These are phyloP conservation scores for Mycteria americana DNA, from an alignment of 2,797 vertebrate genomes.

Conservation along the genomic window DNA sequence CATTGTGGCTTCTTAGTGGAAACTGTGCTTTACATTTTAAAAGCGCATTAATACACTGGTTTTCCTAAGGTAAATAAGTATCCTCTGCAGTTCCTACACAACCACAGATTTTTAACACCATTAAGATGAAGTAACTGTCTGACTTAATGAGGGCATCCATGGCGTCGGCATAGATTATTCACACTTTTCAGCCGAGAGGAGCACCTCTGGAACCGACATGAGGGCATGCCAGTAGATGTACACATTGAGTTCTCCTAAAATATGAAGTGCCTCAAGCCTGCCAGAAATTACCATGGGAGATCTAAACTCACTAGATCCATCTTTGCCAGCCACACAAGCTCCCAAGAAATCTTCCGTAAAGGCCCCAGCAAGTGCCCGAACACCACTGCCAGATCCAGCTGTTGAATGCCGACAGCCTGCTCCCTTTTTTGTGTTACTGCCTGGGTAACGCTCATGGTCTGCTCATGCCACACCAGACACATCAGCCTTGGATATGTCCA, in stretches of 20 bases:
- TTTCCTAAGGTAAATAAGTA: background rate
- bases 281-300: background rate
- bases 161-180: background rate
- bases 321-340: background rate
- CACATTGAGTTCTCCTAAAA: background rate
- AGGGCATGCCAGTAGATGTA: background rate
- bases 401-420: background rate
- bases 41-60: accelerated
- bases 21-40: background rate
- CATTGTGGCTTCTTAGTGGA: background rate
- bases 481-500: background rate
- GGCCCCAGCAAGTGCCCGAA: background rate
- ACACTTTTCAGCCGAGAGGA: background rate
- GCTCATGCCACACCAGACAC: background rate
- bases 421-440: background rate
- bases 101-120: background rate
- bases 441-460: background rate
- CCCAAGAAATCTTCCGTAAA: background rate
- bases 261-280: background rate
- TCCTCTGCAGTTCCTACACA: background rate
- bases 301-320: background rate
- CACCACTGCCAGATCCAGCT: background rate
- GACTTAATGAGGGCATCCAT: background rate
- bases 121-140: background rate
- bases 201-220: background rate